Conservation (phyloP, 2,113 vertebrate species). For the Barnardius zonarius region DNA sequence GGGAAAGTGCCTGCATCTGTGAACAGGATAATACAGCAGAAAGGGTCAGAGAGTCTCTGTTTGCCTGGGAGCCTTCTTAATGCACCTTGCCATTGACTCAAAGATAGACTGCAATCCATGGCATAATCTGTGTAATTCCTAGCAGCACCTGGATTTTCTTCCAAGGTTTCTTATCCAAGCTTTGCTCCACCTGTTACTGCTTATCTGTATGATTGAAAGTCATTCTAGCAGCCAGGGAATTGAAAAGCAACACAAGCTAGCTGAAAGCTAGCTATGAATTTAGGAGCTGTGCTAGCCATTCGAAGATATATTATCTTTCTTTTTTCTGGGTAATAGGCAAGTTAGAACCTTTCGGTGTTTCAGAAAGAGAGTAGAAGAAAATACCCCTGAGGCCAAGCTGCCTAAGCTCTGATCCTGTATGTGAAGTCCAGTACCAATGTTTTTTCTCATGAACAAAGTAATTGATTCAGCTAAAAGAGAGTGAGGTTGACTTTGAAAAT, state of each 20-base stretch:
- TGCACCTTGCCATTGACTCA: background rate
- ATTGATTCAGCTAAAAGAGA: constrained; percentile 49
- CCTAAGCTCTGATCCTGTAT: constrained; percentile 1
- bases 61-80: background rate
- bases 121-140: background rate
- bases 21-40: background rate
- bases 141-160: constrained; percentile 13
- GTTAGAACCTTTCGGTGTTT: background rate
- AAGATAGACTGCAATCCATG: background rate
- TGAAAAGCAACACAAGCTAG: background rate
- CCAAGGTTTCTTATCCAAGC: background rate
- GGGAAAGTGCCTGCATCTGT: background rate
- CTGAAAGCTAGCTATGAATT: constrained; percentile 36
- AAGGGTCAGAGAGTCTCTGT: background rate
- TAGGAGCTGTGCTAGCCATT: background rate
- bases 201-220: background rate
- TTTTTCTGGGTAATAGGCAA: background rate
- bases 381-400: background rate
- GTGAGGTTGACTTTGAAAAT: constrained; percentile 58
- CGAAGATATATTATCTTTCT: background rate
- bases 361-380: background rate
- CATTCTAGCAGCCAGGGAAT: background rate
- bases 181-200: background rate
- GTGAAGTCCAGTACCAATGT: constrained; percentile 32
- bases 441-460: constrained; percentile 40